Base-by-base conservation (phyloP, 1,140 invertebrate species). In the Cryptotermes secundus region DNA sequence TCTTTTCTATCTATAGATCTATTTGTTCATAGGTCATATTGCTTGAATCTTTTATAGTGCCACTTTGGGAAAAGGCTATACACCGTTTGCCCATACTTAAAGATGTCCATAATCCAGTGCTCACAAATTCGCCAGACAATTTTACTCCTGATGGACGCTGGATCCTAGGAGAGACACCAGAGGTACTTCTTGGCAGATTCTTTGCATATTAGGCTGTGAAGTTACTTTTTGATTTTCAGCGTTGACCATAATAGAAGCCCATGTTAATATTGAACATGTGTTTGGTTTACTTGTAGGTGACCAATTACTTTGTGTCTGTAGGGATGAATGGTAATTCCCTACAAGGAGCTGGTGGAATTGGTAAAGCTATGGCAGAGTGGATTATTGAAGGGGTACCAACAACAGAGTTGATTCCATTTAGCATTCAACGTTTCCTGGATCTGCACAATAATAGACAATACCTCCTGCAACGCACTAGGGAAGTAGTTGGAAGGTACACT, bases 291-390 rank as follows among this genome's bases (percentile, higher is more conserved):
- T n/a, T 79, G 0, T 59, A 86, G 84, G 89, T 93, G 34, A 89
- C 92, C 79, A 96, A 96, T 87, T 97, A 97, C 89, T 97, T 93
- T 90, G 93, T 97, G n/a, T 95, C 95, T 65, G 95, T 95, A 87
- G 93, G 92, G 83, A 93, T 93, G 92, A 94, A 93, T 88, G 93
- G 92, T 82, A 93, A 93, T 88, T 91, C 92, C n/a, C 87, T 93
- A 36, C 92, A 93, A 91, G 92, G 92, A 38, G 92, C 92, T 84
- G 95, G 95, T 83, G 96, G 96, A 3, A 93, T 96, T 83, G 96
- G 95, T 1, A 93, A 94, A 89, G 90, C 94, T 53, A 89, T 96
- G 24, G 93, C 95, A 1, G 93, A 96, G 86, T 95, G 94, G 93
- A 93, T 97, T 83, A 92, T 95, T 22, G 92, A 95, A 86, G 94